A percentile compares a stretch with the other conserved stretches of the same genome.
Conservation (phyloP, 2,888 invertebrate genomes). For the Andricus quercusramuli region DNA sequence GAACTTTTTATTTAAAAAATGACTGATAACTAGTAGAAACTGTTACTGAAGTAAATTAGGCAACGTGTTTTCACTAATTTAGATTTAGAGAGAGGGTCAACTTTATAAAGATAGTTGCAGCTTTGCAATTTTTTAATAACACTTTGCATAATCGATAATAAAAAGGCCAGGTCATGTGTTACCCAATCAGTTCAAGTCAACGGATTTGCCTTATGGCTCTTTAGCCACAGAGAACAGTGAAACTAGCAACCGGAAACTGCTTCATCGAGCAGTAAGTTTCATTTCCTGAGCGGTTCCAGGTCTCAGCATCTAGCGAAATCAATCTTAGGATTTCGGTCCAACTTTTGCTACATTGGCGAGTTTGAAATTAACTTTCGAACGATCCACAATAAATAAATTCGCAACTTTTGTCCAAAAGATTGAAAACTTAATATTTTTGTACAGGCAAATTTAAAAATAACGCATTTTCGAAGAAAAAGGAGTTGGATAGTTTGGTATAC, state of each 20-base stretch:
- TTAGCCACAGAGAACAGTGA: background rate
- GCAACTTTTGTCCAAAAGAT: background rate
- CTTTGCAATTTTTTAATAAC: background rate
- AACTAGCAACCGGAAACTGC: background rate
- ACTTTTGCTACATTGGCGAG: background rate
- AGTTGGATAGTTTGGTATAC: too few relatives aligned
- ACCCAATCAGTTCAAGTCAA: background rate
- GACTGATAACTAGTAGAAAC: too few relatives aligned
- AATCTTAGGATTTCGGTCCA: constrained; percentile 3
- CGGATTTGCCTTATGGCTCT: background rate
- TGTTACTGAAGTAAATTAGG: too few relatives aligned
- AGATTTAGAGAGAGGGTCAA: background rate
- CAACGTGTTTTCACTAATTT: too few relatives aligned
- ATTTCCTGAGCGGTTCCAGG: background rate
- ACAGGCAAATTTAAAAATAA: too few relatives aligned
- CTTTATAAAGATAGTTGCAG: background rate
- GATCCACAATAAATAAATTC: background rate
- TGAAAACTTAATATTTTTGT: background rate
- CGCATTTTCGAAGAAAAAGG: too few relatives aligned
- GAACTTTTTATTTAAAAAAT: too few relatives aligned
- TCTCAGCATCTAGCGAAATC: background rate
- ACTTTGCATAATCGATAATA: background rate
- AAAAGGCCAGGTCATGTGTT: background rate
- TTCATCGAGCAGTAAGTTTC: constrained; percentile 2
- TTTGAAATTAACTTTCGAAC: background rate